Percentiles rank a stretch among this genome's conserved stretches.
These are phyloP conservation scores for Drosophila melanocephala DNA, from an alignment of 2,888 invertebrate genomes.

Conservation along the genomic window DNA sequence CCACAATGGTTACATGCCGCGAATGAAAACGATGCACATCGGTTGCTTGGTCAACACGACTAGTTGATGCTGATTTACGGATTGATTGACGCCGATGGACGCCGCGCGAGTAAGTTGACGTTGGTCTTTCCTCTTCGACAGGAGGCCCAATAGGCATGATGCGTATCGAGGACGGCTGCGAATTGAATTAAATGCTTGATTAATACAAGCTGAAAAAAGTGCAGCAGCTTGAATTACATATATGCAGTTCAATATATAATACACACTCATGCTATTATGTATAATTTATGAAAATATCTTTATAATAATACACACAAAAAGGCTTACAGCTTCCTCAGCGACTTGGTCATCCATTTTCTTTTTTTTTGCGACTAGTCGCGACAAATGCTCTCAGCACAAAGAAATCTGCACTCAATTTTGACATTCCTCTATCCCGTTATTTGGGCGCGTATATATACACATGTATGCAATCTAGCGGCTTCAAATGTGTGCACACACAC, in stretches of 20 bases:
- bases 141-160: background rate
- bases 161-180: background rate
- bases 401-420: background rate
- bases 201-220: background rate
- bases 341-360: background rate
- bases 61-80: background rate
- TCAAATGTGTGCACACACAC: background rate
- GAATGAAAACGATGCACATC: background rate
- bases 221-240: too few relatives aligned
- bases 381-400: background rate
- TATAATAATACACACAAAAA: background rate
- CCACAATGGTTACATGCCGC: background rate
- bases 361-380: background rate
- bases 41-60: background rate
- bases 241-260: background rate
- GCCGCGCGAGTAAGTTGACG: background rate
- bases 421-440: background rate
- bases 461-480: background rate
- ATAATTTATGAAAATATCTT: background rate
- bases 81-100: background rate
- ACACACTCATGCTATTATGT: background rate
- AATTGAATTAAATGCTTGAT: background rate
- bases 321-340: background rate
- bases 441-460: background rate
- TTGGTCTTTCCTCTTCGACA: background rate